Evolutionary conservation across 2,113 vertebrate species (phyloP), one percentile per base, ranked within the genome.

Genomic region (Pluvianellus socialis): DNA sequence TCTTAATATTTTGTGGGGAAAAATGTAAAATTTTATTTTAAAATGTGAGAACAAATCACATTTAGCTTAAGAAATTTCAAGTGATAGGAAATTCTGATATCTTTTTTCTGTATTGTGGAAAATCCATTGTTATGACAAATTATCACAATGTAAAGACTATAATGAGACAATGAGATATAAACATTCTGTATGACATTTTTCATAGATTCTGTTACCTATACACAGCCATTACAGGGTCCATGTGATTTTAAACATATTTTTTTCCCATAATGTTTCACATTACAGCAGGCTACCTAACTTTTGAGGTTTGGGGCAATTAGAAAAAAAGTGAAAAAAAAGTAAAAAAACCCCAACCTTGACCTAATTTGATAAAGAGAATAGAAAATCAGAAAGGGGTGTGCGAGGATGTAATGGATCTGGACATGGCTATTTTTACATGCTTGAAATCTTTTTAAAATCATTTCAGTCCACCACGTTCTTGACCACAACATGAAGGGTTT

Each of bases 311-410:
- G 10, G 16, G 2, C 3, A 73, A 74, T 23, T 35, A 66, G 27
- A 81, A 65, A 88, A 88, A 79, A 53, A 33, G 2, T 47, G 9
- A 52, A 87, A 85, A 6, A 40, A 42, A 73, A 44, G 4, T 40
- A 30, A 30, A 52, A 50, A 45, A 38, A 15, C 32, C 0, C 0
- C 3, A 26, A 10, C 17, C 15, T 77, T 85, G 24, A 77, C n/a
- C 49, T 14, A 53, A 27, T 79, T 74, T 85, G 6, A 3, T 53
- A 53, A 77, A 62, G 8, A 73, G 15, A 91, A 49, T 67, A 47
- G 18, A 61, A 84, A 81, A 70, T 2, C 7, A 85, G 23, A 61
- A 87, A 16, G 26, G 1, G 1, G 1, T n/a, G 45, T 71, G 28
- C 49, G 7, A 62, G 23, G 12, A 47, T 44, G 9, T 23, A 73